A percentile compares a stretch with the other conserved stretches of the same genome.
Conservation (phyloP, 2,888 invertebrate genomes). For the Tupiocoris notatus region DNA sequence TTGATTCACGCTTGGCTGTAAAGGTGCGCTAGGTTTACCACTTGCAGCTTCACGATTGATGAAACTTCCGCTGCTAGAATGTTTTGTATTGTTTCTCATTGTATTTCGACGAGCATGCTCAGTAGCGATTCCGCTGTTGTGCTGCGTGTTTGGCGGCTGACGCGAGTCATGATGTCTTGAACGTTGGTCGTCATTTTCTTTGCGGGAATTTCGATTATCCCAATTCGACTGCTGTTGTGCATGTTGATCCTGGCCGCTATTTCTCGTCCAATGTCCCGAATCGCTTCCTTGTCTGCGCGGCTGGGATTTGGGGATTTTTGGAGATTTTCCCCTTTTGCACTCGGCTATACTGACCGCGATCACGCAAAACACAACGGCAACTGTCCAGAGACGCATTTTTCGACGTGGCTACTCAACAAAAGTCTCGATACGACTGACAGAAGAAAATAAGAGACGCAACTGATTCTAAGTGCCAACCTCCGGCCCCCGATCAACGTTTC, state of each 20-base stretch:
- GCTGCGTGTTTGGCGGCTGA: too few species aligned
- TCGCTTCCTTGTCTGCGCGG: neutral
- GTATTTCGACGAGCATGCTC: too few species aligned
- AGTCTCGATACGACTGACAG: neutral
- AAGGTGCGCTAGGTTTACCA: too few species aligned
- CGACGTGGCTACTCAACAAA: neutral
- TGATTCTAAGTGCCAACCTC: neutral
- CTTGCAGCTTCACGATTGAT: too few species aligned
- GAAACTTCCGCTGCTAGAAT: too few species aligned
- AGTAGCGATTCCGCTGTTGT: too few species aligned
- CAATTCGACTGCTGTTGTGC: neutral
- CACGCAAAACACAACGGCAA: neutral
- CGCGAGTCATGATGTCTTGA: too few species aligned
- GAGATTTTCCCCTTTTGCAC: neutral
- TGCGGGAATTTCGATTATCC: neutral
- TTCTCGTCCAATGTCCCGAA: too few species aligned
- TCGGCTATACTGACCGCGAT: neutral
- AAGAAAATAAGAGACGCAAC: neutral
- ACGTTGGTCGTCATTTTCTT: neutral
- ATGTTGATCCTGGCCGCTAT: too few species aligned
- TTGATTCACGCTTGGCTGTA: neutral
- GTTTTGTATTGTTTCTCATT: too few species aligned
- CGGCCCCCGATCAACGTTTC: neutral
- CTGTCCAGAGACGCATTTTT: neutral
- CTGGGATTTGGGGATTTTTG: neutral